Conservation (phyloP, 2,888 invertebrate species). For the Ganaspis brasiliensis region DNA sequence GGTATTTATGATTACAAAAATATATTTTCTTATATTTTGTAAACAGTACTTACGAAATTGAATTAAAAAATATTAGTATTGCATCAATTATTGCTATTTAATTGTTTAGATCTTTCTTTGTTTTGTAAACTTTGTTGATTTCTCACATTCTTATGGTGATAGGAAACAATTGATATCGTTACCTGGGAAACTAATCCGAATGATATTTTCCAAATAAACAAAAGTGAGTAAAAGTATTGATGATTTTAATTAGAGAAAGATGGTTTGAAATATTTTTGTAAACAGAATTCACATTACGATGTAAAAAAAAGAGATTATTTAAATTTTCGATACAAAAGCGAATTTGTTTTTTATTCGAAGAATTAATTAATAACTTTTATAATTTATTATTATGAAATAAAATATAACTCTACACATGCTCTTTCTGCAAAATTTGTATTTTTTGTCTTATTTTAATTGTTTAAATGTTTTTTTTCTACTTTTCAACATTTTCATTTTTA, state of each 20-base stretch:
- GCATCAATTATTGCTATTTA: neutral
- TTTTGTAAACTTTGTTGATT: neutral
- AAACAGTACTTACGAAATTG: no score
- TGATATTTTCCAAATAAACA: neutral
- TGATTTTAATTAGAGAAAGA: neutral
- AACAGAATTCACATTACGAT: no score
- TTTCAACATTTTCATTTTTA: neutral
- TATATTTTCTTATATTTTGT: no score
- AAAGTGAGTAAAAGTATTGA: neutral
- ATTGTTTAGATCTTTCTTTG: neutral
- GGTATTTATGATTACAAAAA: no score
- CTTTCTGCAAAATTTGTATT: no score
- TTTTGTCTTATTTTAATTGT: neutral
- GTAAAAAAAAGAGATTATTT: no score
- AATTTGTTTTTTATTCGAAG: no score
- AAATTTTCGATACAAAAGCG: no score
- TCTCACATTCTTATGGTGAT: neutral
- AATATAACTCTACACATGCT: no score
- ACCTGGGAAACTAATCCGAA: conserved; percentile 19
- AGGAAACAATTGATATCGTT: conserved; percentile 25
- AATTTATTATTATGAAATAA: no score
- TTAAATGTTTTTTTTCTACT: neutral
- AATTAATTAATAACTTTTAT: no score
- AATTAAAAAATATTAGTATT: neutral
- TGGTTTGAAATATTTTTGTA: neutral